phyloP scores from a whole-genome alignment of 2,797 vertebrate genomes.

The Hypotaenidia philippensis region DNA sequence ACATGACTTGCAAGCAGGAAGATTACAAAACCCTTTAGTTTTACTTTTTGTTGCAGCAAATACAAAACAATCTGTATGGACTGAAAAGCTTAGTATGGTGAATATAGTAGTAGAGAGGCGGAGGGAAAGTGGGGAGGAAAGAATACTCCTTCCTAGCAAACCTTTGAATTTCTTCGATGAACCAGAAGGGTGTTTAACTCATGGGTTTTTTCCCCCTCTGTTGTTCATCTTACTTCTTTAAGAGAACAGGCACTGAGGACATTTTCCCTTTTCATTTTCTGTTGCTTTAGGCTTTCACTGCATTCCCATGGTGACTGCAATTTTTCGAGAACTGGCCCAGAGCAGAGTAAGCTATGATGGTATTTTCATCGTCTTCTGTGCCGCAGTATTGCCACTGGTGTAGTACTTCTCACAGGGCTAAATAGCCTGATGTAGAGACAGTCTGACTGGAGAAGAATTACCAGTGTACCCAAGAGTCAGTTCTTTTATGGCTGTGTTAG shows the following conservation, averaged over 20 bases:
- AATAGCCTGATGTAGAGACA: neutral
- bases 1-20: rapidly evolving
- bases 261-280: neutral
- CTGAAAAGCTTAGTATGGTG: neutral
- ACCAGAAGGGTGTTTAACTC: neutral
- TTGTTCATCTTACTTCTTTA: neutral
- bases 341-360: neutral
- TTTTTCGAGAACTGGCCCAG: neutral
- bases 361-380: neutral
- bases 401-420: neutral
- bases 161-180: neutral
- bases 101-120: neutral
- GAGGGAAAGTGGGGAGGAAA: neutral
- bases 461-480: neutral
- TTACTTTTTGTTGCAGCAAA: neutral
- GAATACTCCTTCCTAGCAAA: neutral
- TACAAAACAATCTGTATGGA: neutral
- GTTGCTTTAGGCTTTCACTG: neutral
- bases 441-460: neutral
- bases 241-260: neutral
- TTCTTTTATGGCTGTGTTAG: neutral
- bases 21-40: neutral
- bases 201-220: neutral
- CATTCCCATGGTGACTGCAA: slow-evolving; percentile 1
- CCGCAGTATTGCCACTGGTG: neutral